phyloP scores from a whole-genome alignment of 2,113 vertebrate genomes.

The Pavo muticus region DNA sequence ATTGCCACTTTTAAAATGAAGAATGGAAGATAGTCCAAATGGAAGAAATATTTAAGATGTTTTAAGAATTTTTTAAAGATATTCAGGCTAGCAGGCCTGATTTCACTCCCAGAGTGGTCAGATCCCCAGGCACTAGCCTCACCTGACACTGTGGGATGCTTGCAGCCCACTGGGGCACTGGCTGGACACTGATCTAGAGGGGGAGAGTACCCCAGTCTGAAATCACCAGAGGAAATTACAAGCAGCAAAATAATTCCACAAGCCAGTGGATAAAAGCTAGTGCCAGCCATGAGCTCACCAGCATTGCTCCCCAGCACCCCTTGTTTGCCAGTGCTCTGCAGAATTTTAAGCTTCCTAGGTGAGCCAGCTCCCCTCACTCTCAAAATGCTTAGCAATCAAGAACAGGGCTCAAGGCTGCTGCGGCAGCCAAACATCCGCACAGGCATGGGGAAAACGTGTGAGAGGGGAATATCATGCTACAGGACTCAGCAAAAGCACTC shows the following conservation, averaged over 20 bases:
- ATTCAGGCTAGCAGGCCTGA: not conserved
- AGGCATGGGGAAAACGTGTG: not conserved
- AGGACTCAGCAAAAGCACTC: not conserved
- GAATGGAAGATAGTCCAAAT: not conserved
- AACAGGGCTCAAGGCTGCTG: constrained; percentile 32
- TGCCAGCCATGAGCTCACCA: constrained; percentile 61
- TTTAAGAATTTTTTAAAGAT: not conserved
- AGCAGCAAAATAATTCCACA: not conserved
- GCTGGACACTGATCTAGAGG: not conserved
- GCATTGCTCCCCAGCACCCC: constrained; percentile 1
- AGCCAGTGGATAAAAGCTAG: not conserved
- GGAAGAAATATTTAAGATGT: not conserved
- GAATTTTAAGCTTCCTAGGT: constrained; percentile 29
- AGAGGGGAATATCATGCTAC: not conserved
- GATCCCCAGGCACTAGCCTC: not conserved
- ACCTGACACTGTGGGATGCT: not conserved
- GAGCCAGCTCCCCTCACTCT: constrained; percentile 4
- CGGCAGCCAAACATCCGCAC: constrained; percentile 36
- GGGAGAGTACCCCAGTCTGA: not conserved
- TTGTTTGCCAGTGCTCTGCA: constrained; percentile 5
- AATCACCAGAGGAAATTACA: constrained; percentile 20
- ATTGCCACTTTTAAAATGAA: not conserved
- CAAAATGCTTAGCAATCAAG: not conserved
- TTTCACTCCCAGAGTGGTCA: not conserved
- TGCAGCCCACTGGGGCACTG: not conserved